Conservation (phyloP, 1,140 invertebrate species). For the Drosophila orena region DNA sequence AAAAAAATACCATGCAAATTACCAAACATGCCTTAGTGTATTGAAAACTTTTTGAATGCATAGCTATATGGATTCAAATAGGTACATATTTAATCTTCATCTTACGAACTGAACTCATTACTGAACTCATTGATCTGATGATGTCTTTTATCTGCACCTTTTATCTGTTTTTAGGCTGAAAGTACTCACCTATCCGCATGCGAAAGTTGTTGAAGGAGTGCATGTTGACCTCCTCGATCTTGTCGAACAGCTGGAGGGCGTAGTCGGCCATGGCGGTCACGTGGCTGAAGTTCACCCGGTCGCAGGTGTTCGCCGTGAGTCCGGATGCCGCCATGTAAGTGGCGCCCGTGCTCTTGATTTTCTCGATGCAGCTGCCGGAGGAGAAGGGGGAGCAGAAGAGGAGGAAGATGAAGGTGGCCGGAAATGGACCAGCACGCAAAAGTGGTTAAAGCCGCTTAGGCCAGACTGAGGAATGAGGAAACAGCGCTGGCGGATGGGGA, state of each 20-base stretch:
- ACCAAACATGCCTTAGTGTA: no score
- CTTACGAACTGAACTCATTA: no score
- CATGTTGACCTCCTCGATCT: conserved; percentile 96
- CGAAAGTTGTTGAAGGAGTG: conserved; percentile 99
- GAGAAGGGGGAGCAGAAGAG: neutral
- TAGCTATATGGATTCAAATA: no score
- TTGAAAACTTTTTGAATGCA: no score
- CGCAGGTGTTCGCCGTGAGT: conserved; percentile 91
- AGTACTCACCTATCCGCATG: conserved; percentile 93
- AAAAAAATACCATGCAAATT: no score
- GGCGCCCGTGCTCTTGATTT: conserved; percentile 98
- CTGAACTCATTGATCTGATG: neutral
- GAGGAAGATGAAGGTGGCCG: neutral
- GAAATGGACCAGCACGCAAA: conserved; percentile 14
- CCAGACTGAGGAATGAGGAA: neutral
- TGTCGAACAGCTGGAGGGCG: conserved; percentile 93
- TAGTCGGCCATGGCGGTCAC: conserved; percentile 96
- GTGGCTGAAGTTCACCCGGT: conserved; percentile 91
- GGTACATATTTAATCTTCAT: no score
- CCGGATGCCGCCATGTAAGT: conserved; percentile 99
- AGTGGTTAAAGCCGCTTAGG: conserved; percentile 16
- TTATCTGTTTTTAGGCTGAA: no score
- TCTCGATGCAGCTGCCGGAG: conserved; percentile 91
- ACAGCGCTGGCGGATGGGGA: neutral
- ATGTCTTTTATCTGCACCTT: neutral